These are phyloP conservation scores for Recurvirostra avosetta DNA, from an alignment of 2,113 vertebrate genomes.

Conservation along the genomic window DNA sequence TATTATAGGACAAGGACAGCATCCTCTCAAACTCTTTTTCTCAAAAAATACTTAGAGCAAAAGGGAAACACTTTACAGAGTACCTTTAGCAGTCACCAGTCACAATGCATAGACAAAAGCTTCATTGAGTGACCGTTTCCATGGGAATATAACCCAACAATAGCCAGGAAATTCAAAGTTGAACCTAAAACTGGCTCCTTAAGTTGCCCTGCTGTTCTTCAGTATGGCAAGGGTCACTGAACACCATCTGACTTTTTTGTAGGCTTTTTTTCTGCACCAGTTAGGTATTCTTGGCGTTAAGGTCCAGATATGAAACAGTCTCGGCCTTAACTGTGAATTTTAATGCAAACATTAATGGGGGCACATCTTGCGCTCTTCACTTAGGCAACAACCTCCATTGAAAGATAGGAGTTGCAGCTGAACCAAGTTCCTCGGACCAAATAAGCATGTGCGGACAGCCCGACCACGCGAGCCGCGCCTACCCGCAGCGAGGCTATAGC, in stretches of 20 bases:
- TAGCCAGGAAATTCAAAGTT: not conserved
- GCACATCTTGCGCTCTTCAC: not conserved
- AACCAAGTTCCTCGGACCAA: not conserved
- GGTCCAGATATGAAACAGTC: not conserved
- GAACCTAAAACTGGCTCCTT: not conserved
- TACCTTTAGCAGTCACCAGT: not conserved
- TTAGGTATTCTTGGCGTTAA: not conserved
- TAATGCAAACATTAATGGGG: not conserved
- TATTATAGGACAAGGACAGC: not conserved
- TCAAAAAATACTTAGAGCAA: not conserved
- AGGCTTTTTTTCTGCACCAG: not conserved
- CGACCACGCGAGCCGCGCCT: accelerated
- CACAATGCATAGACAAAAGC: not conserved
- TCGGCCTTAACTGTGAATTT: not conserved
- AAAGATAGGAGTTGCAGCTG: not conserved
- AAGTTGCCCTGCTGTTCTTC: not conserved
- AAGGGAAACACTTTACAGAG: not conserved
- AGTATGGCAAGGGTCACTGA: not conserved
- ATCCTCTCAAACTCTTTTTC: not conserved
- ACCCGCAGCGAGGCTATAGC: too few species aligned
- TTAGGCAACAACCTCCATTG: not conserved
- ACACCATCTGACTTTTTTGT: not conserved
- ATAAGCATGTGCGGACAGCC: not conserved
- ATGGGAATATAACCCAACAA: not conserved
- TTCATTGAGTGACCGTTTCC: not conserved